Evolutionary conservation across 1,140 invertebrate species (phyloP), one percentile per base, ranked within the genome.

Genomic region (Ips nitidus): DNA sequence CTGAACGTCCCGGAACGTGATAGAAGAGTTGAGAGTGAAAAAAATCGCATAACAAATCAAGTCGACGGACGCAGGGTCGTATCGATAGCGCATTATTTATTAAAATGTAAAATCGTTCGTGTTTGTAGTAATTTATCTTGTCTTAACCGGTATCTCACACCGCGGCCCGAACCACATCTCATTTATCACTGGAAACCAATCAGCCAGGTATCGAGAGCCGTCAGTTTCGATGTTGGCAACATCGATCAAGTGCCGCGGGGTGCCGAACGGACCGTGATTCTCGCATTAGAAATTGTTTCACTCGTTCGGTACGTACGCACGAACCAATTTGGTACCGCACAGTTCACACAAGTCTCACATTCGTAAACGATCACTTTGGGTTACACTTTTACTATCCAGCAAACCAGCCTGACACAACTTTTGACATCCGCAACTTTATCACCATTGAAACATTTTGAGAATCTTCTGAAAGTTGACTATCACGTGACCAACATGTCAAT

Each of bases 141-240:
- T 76, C 76, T 70, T 69, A 76, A 75, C 71, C 73, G 73, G 75
- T 75, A 76, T 75, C 71, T 77, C 73, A 73, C 73, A 73, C 75
- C 53, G 66, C 55, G 40, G 55, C 5, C 41, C 70, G 69, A 66
- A 62, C 71, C 73, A 75, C 74, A 75, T 75, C 73, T 76, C 76
- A 77, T 77, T 77, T 77, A 77, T 77, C 76, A 77, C 72, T 63
- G 53, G 64, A 72, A 77, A 75, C 75, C 76, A 77, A 77, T 77
- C 75, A 76, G 71, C 75, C 76, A 77, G 70, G 72, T 73, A 71
- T 74, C 73, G 75, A 74, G 75, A 71, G 66, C 74, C 69, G 75
- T 77, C 75, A 74, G 66, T 74, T 75, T 52, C 62, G 61, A 70
- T 73, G 69, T 74, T 75, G 72, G 69, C 71, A 71, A 71, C 75